A percentile compares a stretch with the other conserved stretches of the same genome.
These are phyloP conservation scores for Neomicropteryx cornuta DNA, from an alignment of 1,140 invertebrate species.

Conservation along the genomic window DNA sequence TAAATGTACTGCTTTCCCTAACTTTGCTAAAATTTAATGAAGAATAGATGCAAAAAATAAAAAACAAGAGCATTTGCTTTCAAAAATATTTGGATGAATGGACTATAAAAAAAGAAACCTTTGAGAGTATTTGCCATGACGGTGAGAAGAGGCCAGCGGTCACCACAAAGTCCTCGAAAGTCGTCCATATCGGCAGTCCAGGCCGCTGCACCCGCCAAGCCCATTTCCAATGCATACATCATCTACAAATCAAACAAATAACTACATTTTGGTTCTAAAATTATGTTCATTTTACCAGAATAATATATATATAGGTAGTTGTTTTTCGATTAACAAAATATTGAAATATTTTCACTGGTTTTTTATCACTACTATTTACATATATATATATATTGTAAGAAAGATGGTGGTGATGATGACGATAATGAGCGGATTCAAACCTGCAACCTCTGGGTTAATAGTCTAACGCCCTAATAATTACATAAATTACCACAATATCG, in stretches of 20 bases:
- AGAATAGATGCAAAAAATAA: constrained; percentile 13
- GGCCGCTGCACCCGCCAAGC: constrained; percentile 54
- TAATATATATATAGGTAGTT: too few relatives aligned
- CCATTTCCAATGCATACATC: constrained; percentile 48
- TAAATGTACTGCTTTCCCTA: too few relatives aligned
- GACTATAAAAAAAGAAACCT: constrained; percentile 24
- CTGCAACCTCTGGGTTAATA: too few relatives aligned
- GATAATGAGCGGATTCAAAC: too few relatives aligned
- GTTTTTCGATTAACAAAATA: too few relatives aligned
- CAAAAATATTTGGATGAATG: neutral
- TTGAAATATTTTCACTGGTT: too few relatives aligned
- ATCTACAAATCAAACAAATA: constrained; percentile 29
- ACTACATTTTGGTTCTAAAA: constrained; percentile 8
- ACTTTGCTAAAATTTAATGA: too few relatives aligned
- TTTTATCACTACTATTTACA: too few relatives aligned
- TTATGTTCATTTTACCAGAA: constrained; percentile 1
- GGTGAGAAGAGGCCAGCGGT: constrained; percentile 50
- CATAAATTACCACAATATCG: too few relatives aligned
- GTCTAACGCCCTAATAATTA: too few relatives aligned
- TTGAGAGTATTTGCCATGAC: constrained; percentile 45
- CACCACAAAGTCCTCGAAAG: constrained; percentile 53
- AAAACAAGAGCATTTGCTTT: neutral
- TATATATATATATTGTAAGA: constrained; percentile 2
- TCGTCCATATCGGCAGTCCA: constrained; percentile 59
- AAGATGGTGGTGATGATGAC: constrained; percentile 1